These are phyloP conservation scores for Coreoperca whiteheadi DNA, from an alignment of 2,113 vertebrate species.

Conservation along the genomic window DNA sequence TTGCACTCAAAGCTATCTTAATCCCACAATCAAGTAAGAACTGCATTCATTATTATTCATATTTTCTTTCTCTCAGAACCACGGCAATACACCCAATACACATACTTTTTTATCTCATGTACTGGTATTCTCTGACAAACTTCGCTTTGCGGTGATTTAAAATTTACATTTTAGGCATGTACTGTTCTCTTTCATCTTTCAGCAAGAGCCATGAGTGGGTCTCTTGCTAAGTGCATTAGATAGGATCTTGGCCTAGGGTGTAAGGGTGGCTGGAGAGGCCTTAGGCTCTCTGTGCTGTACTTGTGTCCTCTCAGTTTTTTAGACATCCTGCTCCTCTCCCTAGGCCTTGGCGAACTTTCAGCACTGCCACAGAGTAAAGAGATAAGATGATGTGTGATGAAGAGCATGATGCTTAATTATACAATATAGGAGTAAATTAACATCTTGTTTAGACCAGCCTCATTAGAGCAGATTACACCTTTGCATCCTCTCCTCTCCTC, in stretches of 20 bases:
- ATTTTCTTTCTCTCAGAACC: background rate
- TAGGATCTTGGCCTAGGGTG: conserved; percentile 60
- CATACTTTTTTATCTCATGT: background rate
- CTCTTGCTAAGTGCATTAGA: conserved; percentile 69
- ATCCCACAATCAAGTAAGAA: background rate
- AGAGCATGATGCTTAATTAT: conserved; percentile 5
- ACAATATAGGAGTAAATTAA: conserved; percentile 29
- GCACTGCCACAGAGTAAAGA: conserved; percentile 28
- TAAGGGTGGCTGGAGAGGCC: conserved; percentile 55
- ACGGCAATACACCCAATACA: background rate
- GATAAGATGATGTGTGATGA: conserved; percentile 33
- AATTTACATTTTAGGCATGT: conserved; percentile 42
- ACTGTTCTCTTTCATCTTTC: conserved; percentile 60
- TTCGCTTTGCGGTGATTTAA: conserved; percentile 18
- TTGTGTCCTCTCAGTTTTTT: conserved; percentile 57
- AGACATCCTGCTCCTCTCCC: conserved; percentile 45
- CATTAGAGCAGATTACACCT: conserved; percentile 46
- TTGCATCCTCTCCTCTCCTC: conserved; percentile 14
- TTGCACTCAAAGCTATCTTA: background rate
- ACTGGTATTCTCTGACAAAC: background rate
- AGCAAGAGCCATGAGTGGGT: conserved; percentile 59
- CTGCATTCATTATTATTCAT: background rate
- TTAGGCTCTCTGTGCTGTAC: conserved; percentile 42
- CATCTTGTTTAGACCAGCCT: conserved; percentile 31
- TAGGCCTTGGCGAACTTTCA: conserved; percentile 42